A percentile compares a stretch with the other conserved stretches of the same genome.
phyloP scores from a whole-genome alignment of 2,113 vertebrate species.

The Lepisosteus osseus region DNA sequence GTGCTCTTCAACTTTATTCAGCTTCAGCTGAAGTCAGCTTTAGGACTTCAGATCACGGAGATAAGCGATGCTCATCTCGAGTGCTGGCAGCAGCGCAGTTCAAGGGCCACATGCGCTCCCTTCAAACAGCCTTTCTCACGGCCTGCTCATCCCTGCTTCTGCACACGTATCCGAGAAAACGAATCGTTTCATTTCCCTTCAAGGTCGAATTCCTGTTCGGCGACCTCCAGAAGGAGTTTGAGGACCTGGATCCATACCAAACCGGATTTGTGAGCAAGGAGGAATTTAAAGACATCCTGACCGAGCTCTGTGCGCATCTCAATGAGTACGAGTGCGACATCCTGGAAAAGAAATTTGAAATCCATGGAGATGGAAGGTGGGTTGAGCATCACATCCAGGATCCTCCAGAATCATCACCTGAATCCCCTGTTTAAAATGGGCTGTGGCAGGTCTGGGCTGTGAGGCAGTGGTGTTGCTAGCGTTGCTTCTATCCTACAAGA shows the following conservation, averaged over 20 bases:
- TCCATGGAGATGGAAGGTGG: slow-evolving; percentile 35
- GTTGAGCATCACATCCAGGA: background rate
- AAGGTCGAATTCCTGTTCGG: slow-evolving; percentile 42
- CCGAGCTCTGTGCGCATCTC: slow-evolving; percentile 30
- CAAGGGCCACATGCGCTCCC: too few relatives aligned
- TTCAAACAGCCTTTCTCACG: too few relatives aligned
- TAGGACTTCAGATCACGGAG: too few relatives aligned
- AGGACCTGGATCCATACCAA: slow-evolving; percentile 35
- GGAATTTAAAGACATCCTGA: slow-evolving; percentile 42
- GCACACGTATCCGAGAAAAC: too few relatives aligned
- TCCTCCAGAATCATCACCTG: background rate
- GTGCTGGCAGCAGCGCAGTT: too few relatives aligned
- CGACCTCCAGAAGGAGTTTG: slow-evolving; percentile 41
- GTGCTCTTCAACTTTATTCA: too few relatives aligned
- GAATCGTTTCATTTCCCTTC: background rate
- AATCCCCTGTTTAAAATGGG: background rate
- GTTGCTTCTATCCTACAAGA: too few relatives aligned
- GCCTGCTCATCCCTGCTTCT: too few relatives aligned
- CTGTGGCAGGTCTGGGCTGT: too few relatives aligned
- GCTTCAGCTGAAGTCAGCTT: too few relatives aligned
- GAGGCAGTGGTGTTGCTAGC: too few relatives aligned
- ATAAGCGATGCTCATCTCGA: too few relatives aligned
- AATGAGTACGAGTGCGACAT: slow-evolving; percentile 39
- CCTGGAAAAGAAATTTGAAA: slow-evolving; percentile 37
- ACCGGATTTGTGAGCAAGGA: slow-evolving; percentile 43